A percentile compares a stretch with the other conserved stretches of the same genome.
These are phyloP conservation scores for Drepanosiphum platanoidis DNA, from an alignment of 2,888 invertebrate species.

Conservation along the genomic window DNA sequence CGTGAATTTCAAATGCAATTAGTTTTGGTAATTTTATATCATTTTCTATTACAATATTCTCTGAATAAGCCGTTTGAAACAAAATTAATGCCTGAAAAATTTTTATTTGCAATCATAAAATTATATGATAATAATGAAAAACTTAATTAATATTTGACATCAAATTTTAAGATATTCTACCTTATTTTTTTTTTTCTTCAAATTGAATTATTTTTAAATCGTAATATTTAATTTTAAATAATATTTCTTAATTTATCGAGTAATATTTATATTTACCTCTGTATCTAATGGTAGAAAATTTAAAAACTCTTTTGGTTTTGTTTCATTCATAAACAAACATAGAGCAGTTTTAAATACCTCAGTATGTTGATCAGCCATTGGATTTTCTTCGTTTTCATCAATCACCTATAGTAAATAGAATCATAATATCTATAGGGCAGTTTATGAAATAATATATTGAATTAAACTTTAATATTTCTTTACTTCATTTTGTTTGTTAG, in stretches of 20 bases:
- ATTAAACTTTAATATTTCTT: background rate
- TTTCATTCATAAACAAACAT: slow-evolving; percentile 58
- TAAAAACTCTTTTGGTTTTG: slow-evolving; percentile 42
- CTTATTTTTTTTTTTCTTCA: background rate
- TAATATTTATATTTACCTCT: slow-evolving; percentile 51
- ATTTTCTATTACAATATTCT: slow-evolving; percentile 57
- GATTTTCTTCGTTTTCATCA: slow-evolving; percentile 46
- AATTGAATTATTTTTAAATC: background rate
- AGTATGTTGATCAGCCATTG: background rate
- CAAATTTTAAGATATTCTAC: background rate
- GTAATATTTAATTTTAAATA: background rate
- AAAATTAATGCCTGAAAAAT: slow-evolving; percentile 70
- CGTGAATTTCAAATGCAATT: slow-evolving; percentile 61
- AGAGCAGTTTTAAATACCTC: slow-evolving; percentile 50
- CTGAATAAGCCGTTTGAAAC: slow-evolving; percentile 71
- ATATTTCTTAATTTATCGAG: background rate
- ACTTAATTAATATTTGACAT: background rate
- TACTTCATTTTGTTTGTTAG: slow-evolving; percentile 38
- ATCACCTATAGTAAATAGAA: slow-evolving; percentile 48
- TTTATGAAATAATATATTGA: background rate
- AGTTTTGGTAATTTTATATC: slow-evolving; percentile 54
- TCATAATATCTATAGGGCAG: background rate
- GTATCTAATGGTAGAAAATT: slow-evolving; percentile 55
- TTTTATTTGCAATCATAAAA: background rate
- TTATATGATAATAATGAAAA: background rate